A percentile compares a stretch with the other conserved stretches of the same genome.
Evolutionary conservation across 2,797 vertebrate species (phyloP).

Genomic region (Acipenser oxyrinchus): DNA sequence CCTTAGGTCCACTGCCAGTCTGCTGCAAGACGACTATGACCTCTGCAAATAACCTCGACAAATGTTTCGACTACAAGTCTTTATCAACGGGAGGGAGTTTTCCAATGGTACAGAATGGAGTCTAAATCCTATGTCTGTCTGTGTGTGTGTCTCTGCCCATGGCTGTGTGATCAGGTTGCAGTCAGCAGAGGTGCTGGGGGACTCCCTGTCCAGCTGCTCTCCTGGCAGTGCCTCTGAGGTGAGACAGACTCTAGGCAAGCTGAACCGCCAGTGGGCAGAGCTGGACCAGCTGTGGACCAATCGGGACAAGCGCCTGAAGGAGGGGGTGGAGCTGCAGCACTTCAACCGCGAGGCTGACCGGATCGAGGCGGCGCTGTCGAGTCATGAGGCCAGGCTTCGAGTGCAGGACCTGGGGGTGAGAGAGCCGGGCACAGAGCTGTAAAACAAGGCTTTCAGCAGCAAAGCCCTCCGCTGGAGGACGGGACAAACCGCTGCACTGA

Average conservation of each 20-base stretch:
- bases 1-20: neutral
- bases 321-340: conserved; percentile 66
- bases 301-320: conserved; percentile 47
- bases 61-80: no score
- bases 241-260: conserved; percentile 39
- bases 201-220: conserved; percentile 33
- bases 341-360: conserved; percentile 63
- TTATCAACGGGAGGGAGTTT: no score
- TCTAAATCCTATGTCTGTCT: neutral
- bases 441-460: no score
- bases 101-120: no score
- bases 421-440: neutral
- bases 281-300: conserved; percentile 60
- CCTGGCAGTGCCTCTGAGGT: conserved; percentile 40
- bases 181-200: conserved; percentile 43
- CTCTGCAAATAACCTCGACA: neutral
- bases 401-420: conserved; percentile 67
- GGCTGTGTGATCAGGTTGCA: conserved; percentile 34
- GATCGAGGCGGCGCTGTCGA: conserved; percentile 66
- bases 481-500: no score
- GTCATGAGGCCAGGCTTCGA: conserved; percentile 64
- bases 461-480: no score
- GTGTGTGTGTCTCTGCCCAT: neutral
- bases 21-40: neutral
- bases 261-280: conserved; percentile 46